phyloP scores from a whole-genome alignment of 2,797 vertebrate species.

The Galago senegalensis region DNA sequence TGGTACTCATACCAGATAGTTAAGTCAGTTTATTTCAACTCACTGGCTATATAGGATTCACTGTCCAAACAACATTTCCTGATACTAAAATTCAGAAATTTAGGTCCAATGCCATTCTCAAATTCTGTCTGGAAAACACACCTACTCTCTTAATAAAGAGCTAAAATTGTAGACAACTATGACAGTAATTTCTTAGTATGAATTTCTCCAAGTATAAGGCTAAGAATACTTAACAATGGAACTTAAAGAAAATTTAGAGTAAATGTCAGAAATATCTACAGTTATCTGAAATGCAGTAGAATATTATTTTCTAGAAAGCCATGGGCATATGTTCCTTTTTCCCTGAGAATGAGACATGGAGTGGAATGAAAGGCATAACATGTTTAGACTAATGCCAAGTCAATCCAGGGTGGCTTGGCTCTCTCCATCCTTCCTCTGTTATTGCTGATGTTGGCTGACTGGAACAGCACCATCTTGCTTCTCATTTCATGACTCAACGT shows the following conservation, averaged over 20 bases:
- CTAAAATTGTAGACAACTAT: neutral
- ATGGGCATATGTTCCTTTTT: neutral
- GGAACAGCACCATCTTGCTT: neutral
- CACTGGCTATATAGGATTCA: neutral
- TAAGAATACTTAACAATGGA: neutral
- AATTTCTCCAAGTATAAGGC: constrained; percentile 39
- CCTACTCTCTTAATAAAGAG: constrained; percentile 17
- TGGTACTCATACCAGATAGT: constrained; percentile 93
- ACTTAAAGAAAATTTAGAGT: neutral
- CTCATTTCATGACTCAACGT: neutral
- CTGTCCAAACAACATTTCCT: neutral
- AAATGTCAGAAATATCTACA: constrained; percentile 35
- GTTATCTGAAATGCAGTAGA: neutral
- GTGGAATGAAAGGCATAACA: neutral
- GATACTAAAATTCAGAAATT: constrained; percentile 60
- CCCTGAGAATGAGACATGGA: neutral
- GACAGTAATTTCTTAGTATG: constrained; percentile 5
- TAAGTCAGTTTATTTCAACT: constrained; percentile 64
- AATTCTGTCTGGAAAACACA: neutral
- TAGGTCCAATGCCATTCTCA: constrained; percentile 24
- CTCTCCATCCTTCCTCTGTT: neutral
- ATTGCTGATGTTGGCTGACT: neutral
- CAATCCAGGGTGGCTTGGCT: neutral
- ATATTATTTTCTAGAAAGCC: constrained; percentile 16
- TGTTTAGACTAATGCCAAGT: neutral